phyloP scores from a whole-genome alignment of 2,797 vertebrate species.

The Manis crassicaudata region DNA sequence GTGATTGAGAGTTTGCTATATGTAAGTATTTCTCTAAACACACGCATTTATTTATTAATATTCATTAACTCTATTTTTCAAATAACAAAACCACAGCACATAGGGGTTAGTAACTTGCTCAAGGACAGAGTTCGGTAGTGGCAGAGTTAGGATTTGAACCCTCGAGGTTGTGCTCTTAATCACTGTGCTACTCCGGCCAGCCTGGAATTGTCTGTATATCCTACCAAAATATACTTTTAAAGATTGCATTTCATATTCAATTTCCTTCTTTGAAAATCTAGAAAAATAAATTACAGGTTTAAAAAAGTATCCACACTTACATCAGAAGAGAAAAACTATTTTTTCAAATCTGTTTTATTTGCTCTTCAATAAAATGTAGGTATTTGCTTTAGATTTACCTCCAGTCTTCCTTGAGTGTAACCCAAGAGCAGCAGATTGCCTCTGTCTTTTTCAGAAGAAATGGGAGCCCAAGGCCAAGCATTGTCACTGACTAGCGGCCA shows the following conservation, averaged over 20 bases:
- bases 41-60: not conserved
- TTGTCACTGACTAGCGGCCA: slow-evolving; percentile 90
- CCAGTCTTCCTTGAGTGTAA: slow-evolving; percentile 89
- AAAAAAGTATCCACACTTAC: slow-evolving; percentile 55
- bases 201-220: not conserved
- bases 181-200: not conserved
- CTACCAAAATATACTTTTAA: not conserved
- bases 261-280: slow-evolving; percentile 51
- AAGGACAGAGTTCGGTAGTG: not conserved
- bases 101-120: not conserved
- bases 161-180: not conserved
- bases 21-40: not conserved
- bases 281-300: slow-evolving; percentile 55
- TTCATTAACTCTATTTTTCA: slow-evolving; percentile 45
- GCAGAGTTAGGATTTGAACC: not conserved
- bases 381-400: slow-evolving; percentile 87
- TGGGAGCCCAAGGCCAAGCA: slow-evolving; percentile 92
- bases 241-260: slow-evolving; percentile 45
- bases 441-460: slow-evolving; percentile 88
- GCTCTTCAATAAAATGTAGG: not conserved
- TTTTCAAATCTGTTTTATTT: slow-evolving; percentile 39
- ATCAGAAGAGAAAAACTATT: slow-evolving; percentile 39
- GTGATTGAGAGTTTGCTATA: not conserved
- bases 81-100: not conserved
- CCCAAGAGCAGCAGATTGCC: slow-evolving; percentile 93